Evolutionary conservation across 1,140 invertebrate species (phyloP), one percentile per base, ranked within the genome.

Genomic region (Drosophila carrolli): DNA sequence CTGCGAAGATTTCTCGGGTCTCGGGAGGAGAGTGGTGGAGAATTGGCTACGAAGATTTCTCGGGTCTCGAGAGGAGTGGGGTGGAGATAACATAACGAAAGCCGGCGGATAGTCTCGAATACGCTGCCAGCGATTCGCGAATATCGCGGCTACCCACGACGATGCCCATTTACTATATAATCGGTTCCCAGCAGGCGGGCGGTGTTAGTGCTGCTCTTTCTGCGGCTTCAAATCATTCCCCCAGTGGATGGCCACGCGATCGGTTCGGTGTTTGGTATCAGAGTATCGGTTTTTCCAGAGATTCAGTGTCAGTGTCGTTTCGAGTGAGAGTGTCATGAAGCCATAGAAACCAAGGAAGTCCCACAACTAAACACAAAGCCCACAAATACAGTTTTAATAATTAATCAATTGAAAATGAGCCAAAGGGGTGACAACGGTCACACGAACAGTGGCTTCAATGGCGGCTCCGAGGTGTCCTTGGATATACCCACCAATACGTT

Each of bases 401-500:
- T 0, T 1, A 56, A 40, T 0, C 0, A 2, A 7, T 3, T 5
- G 4, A 72, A 61, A 48, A 75, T 53, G 71, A 81, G 71, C 59
- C 77, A 54, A 6, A 67, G 68, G 32, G 78, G 57, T 75, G 75
- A 79, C 16, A 67, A 48, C 32, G 84, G 84, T 7, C 84, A 89
- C 60, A 88, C 60, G 1, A 89, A 89, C 38, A 58, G 76, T n/a
- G 84, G 35, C 38, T 89, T 80, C 13, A 77, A 71, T 13, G 75
- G 44, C 10, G 77, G 83, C n/a, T 79, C 78, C 5, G 90, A 91
- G 29, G 84, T 91, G 9, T 91, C 90, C 27, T 59, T 91, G 57
- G 88, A 91, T 10, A 91, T 91, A 67, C 91, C 91, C 51, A 90
- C 90, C 23, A 89, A 85, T 32, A 91, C 78, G 0, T 54, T 90